These are phyloP conservation scores for Numenius arquata DNA, from an alignment of 2,113 vertebrate species.

Conservation along the genomic window DNA sequence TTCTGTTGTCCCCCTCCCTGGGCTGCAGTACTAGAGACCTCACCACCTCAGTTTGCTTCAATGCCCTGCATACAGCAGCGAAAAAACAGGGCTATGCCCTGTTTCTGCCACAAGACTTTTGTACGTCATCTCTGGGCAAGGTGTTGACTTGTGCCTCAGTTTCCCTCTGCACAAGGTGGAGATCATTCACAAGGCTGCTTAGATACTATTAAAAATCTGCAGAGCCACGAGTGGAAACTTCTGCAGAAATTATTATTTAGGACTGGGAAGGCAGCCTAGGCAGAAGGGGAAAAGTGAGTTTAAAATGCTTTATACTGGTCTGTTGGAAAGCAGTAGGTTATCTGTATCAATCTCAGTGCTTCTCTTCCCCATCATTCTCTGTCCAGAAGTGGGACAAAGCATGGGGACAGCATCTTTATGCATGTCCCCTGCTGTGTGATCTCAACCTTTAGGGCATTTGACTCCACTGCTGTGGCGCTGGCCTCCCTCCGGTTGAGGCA, in stretches of 20 bases:
- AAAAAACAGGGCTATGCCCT: neutral
- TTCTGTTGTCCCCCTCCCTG: neutral
- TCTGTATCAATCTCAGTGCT: fast-evolving
- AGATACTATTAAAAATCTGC: neutral
- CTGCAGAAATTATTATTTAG: neutral
- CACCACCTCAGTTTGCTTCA: fast-evolving
- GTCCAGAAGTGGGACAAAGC: neutral
- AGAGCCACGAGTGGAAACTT: neutral
- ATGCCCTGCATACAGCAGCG: fast-evolving
- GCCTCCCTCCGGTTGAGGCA: neutral
- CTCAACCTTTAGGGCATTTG: neutral
- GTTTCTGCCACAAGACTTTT: neutral
- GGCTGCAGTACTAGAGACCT: neutral
- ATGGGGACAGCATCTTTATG: neutral
- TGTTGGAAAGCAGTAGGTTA: neutral
- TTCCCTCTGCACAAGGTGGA: neutral
- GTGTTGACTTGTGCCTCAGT: neutral
- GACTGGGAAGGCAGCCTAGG: neutral
- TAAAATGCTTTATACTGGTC: neutral
- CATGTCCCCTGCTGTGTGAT: fast-evolving
- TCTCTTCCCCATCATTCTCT: neutral
- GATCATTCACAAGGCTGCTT: neutral
- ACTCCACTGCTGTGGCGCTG: fast-evolving
- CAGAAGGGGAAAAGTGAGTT: neutral
- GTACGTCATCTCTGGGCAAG: neutral